Evolutionary conservation across 2,888 invertebrate genomes (phyloP).

Genomic region (Epinotia bilunana): DNA sequence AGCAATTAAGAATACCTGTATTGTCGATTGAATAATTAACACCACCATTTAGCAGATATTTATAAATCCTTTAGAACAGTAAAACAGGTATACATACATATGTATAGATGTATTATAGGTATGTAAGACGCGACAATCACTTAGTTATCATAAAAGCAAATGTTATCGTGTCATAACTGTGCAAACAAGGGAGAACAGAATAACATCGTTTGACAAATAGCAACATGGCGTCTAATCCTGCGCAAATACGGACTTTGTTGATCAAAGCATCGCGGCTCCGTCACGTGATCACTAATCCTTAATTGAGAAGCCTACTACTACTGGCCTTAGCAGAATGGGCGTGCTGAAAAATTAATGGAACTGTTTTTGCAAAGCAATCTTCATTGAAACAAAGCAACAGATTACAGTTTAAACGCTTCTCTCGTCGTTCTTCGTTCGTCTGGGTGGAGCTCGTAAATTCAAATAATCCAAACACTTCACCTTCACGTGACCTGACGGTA

Average conservation of each 20-base stretch:
- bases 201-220: slow-evolving; percentile 38
- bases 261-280: slow-evolving; percentile 6
- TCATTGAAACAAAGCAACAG: slow-evolving; percentile 7
- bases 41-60: not conserved
- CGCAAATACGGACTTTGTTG: slow-evolving; percentile 34
- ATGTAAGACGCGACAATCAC: slow-evolving; percentile 10
- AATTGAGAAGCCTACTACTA: slow-evolving; percentile 12
- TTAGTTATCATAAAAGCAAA: slow-evolving; percentile 39
- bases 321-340: not conserved
- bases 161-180: slow-evolving; percentile 28
- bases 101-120: slow-evolving; percentile 2
- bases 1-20: not conserved
- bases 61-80: not conserved
- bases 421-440: no score
- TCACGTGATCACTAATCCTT: slow-evolving; percentile 28
- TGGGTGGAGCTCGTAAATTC: slow-evolving; percentile 7
- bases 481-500: slow-evolving; percentile 31
- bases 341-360: not conserved
- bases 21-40: not conserved
- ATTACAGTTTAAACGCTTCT: slow-evolving; percentile 17
- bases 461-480: slow-evolving; percentile 31
- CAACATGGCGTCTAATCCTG: slow-evolving; percentile 37
- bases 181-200: slow-evolving; percentile 28
- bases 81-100: not conserved
- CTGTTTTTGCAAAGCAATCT: slow-evolving; percentile 8